A percentile compares a stretch with the other conserved stretches of the same genome.
These are phyloP conservation scores for Agapornis canus DNA, from an alignment of 2,797 vertebrate genomes.

Conservation along the genomic window DNA sequence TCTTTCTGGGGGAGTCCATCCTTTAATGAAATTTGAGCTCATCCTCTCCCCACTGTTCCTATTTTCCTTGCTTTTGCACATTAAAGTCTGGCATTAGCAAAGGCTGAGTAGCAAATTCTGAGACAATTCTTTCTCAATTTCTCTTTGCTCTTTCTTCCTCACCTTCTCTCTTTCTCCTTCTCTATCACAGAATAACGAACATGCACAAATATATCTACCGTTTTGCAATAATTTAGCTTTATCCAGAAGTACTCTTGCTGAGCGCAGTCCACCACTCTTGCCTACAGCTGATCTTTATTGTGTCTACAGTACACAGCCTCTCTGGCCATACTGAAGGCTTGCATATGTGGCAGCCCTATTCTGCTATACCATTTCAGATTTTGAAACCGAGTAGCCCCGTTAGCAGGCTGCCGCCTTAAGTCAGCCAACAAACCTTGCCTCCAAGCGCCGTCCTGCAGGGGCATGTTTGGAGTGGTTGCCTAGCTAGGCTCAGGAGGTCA, in stretches of 20 bases:
- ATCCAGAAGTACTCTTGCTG: background rate
- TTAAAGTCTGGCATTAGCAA: background rate
- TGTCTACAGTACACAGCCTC: background rate
- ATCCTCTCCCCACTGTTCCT: background rate
- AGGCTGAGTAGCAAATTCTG: background rate
- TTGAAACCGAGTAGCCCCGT: background rate
- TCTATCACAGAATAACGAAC: background rate
- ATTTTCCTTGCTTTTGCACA: background rate
- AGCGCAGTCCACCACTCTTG: background rate
- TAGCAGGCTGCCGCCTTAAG: background rate
- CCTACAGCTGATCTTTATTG: background rate
- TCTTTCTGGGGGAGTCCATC: background rate
- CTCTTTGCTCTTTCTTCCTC: background rate
- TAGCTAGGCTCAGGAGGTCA: background rate
- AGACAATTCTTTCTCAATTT: background rate
- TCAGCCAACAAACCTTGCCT: background rate
- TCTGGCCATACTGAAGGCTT: background rate
- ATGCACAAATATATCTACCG: background rate
- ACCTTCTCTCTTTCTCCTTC: background rate
- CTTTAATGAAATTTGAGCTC: background rate
- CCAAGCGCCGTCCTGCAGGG: accelerated
- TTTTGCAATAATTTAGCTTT: background rate
- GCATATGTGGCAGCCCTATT: background rate
- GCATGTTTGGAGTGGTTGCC: background rate
- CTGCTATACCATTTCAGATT: background rate